phyloP scores from a whole-genome alignment of 2,888 invertebrate species.

The Harpalus rubripes region DNA sequence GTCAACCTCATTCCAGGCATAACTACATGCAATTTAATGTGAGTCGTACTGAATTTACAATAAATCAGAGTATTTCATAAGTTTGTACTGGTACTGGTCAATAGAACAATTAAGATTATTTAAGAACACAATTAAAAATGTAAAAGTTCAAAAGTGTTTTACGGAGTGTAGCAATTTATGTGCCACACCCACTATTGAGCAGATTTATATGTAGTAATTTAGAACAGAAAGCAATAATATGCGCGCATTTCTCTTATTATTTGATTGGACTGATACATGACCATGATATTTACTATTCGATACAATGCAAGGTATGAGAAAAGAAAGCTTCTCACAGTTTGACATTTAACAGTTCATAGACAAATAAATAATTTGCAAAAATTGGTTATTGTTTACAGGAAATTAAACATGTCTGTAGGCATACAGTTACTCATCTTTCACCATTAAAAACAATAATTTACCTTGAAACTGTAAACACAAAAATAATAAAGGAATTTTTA shows the following conservation, averaged over 20 bases:
- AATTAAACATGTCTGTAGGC: no score
- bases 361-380: constrained; percentile 11
- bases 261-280: constrained; percentile 27
- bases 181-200: constrained; percentile 25
- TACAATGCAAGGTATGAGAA: constrained; percentile 40
- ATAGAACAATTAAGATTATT: constrained; percentile 46
- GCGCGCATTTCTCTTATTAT: constrained; percentile 51
- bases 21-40: neutral
- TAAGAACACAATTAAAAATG: constrained; percentile 31
- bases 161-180: constrained; percentile 31
- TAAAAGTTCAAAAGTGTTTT: constrained; percentile 42
- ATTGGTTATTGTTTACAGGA: neutral
- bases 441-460: neutral
- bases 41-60: neutral
- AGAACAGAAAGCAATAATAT: constrained; percentile 32
- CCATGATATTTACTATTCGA: constrained; percentile 45
- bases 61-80: constrained; percentile 21
- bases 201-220: constrained; percentile 44
- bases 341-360: constrained; percentile 1
- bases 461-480: neutral
- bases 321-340: constrained; percentile 40
- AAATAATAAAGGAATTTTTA: no score
- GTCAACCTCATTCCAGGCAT: constrained; percentile 1
- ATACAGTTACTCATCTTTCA: neutral
- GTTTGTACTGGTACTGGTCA: constrained; percentile 7